Evolutionary conservation across 2,888 invertebrate species (phyloP).

Genomic region (Ligdia adustata): DNA sequence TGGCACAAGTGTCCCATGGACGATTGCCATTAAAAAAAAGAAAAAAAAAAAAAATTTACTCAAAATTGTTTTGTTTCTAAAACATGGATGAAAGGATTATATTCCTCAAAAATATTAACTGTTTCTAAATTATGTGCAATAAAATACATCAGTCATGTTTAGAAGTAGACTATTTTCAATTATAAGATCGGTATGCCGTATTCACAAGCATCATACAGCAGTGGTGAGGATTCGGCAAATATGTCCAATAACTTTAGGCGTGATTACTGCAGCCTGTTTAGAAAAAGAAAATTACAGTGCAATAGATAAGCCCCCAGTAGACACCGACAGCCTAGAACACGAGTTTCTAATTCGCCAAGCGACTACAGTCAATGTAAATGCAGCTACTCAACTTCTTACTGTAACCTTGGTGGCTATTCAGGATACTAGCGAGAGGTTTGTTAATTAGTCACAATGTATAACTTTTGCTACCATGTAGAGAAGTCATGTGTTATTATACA

Average conservation of each 20-base stretch:
- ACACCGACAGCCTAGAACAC: slow-evolving; percentile 69
- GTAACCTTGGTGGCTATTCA: slow-evolving; percentile 81
- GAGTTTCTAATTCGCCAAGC: slow-evolving; percentile 82
- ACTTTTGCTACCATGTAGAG: no score
- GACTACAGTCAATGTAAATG: slow-evolving; percentile 78
- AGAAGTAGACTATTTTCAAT: slow-evolving; percentile 53
- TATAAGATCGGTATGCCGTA: slow-evolving; percentile 46
- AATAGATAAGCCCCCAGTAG: slow-evolving; percentile 45
- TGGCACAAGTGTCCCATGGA: no score
- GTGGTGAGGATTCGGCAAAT: slow-evolving; percentile 49
- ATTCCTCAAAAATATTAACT: no score
- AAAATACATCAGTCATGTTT: slow-evolving; percentile 48
- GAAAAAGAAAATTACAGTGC: slow-evolving; percentile 47
- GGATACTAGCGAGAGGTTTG: slow-evolving; percentile 78
- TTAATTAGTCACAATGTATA: no score
- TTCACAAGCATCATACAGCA: slow-evolving; percentile 45
- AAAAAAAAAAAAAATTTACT: slow-evolving; percentile 4
- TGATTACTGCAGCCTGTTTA: slow-evolving; percentile 61
- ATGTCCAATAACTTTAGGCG: slow-evolving; percentile 57
- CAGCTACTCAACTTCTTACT: slow-evolving; percentile 81
- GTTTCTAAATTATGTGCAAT: slow-evolving; percentile 2
- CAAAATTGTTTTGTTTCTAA: no score
- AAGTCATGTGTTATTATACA: no score
- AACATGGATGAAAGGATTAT: neutral
- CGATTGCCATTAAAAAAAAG: no score